Evolutionary conservation across 2,113 vertebrate species (phyloP), one percentile per base, ranked within the genome.

Genomic region (Grantiella picta): DNA sequence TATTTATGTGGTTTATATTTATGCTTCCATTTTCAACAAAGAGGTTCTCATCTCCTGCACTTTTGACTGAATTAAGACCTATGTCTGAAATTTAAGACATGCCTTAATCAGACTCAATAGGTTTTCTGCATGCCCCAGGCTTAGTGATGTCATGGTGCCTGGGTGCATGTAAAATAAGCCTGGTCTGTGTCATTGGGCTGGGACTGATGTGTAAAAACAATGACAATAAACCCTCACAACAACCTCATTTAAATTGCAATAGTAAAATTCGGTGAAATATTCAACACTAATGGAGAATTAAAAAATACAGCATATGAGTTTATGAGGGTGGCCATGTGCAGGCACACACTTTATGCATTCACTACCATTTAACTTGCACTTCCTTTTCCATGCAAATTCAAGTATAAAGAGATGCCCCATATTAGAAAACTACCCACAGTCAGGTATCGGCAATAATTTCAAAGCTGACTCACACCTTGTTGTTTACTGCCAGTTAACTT

Each of bases 21-120:
- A 90, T 42, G 49, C 36, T 47, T 93, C 70, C 61, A 38, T 88
- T 96, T 91, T 73, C 77, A 64, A 35, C 54, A 52, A 53, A 66
- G 42, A 59, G 76, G 64, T 73, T 76, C 83, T 92, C 86, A 70
- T 94, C 86, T 90, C 53, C 78, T 57, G 54, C 35, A 38, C 68
- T 84, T 83, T 69, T 68, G 57, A 61, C 63, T 68, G 83, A 89
- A 90, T 88, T 61, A 47, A 91, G 80, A 65, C 36, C 68, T 73
- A 36, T 0, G 11, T 42, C 63, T 94, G 82, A 91, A 94, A 94
- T 94, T 87, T 65, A 89, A 97, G 95, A 75, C 69, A 88, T 73
- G 84, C 63, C 87, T 95, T 94, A 94, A 96, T 97, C 88, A 81
- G 81, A 73, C 54, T 83, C 82, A 71, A 57, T 82, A 50, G 64